Evolutionary conservation across 2,888 invertebrate species (phyloP), one percentile per base, ranked within the genome.

Genomic region (Harmothoe impar): DNA sequence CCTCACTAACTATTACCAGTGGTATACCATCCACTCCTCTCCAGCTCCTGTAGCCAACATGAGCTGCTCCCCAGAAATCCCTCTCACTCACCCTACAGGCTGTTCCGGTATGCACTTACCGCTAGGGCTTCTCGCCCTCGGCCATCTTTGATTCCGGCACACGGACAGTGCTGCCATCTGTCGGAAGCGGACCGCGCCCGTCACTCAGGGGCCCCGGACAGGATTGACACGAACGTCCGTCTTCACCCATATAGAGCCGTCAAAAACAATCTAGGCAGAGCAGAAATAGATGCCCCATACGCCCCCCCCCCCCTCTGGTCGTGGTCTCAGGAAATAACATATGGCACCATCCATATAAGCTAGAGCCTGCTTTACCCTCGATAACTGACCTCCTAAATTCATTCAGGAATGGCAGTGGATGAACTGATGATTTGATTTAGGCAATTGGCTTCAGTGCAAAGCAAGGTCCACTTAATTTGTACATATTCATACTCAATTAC

Each of bases 41-140:
- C 43, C 5, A 43, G 43, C 43, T 43, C 43, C 5, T 43, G 5
- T 43, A 3, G 5, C 43, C 5, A 3, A 3, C 43, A 3, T 43
- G 3, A 10, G 43, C 3, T 43, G 43, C 43, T 43, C 43, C 43
- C 43, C 43, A 43, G n/a, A 5, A 29, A 7, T 29, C 72, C 25
- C 29, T 3, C 72, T 25, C 5, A 23, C 25, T 25, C 3, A 25
- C 29, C 29, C 72, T 29, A 25, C n/a, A 72, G 72, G 29, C 72
- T 7, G 72, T 72, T 72, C 72, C 72, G 72, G 72, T 72, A n/a
- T 72, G 72, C 72, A 72, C 72, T 72, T 29, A n/a, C 72, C 31
- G 29, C 62, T 62, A 15, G 62, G 23, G 62, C 62, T 20, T n/a
- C 62, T 20, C 15, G 25, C 72, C 31, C 29, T n/a, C 25, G 31